Base-by-base conservation (phyloP, 2,113 vertebrate genomes). In the Pao palembangensis region DNA sequence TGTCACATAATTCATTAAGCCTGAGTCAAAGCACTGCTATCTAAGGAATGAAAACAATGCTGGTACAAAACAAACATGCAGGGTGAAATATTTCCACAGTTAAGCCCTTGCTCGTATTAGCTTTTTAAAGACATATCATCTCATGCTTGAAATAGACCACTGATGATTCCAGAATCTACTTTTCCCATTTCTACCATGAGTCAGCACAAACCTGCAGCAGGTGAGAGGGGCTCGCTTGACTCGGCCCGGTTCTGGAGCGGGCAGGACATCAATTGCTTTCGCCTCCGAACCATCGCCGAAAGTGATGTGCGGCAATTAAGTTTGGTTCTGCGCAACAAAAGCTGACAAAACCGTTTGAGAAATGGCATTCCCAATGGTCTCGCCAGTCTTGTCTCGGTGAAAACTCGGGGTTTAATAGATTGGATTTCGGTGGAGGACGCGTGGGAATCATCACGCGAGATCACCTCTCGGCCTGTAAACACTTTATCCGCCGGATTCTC, bases 271-370 rank as follows among this genome's bases (percentile, higher is more conserved):
- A 76, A 85, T 86, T 83, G 85, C 49, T 74, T 66, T 76, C 55
- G 64, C 71, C 76, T 67, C 67, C 61, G 59, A 79, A 55, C 52
- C 48, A 21, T 64, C 68, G 75, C 47, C 59, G 67, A 79, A 86
- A 83, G 75, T 72, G 74, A 82, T 75, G 67, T 51, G 55, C 48
- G 25, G 55, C 71, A 78, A 81, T 84, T 83, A 81, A 76, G 78
- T 58, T 54, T 50, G 58, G 38, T 67, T 51, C 67, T 58, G 38
- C 47, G 43, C 60, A 25, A 81, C 74, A 80, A 38, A 23, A 63
- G 58, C 77, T 84, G 85, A 87, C 73, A 80, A 82, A 82, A 76
- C 23, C 61, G 48, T 75, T 63, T 81, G 75, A 88, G 74, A 75
- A 83, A 82, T 81, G 70, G 73, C 67, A 70, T 17, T 51, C 55